phyloP scores from a whole-genome alignment of 2,888 invertebrate species.

The Gisinianus flammeolus region DNA sequence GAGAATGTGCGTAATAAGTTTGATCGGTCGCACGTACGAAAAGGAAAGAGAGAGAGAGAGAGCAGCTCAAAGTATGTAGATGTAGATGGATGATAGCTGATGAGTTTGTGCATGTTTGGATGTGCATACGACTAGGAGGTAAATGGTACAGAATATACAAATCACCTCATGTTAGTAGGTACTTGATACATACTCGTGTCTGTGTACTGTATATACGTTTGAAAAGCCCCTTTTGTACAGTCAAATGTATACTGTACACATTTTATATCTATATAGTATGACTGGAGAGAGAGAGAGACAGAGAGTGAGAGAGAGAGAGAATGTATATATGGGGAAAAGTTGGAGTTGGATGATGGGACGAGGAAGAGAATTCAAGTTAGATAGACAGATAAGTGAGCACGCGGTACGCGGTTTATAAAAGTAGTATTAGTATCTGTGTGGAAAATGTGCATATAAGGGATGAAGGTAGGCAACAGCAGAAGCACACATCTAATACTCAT shows the following conservation, averaged over 20 bases:
- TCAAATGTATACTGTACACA: neutral
- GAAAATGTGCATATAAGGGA: conserved; percentile 3
- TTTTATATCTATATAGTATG: too few relatives aligned
- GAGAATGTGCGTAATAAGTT: too few relatives aligned
- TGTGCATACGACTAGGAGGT: too few relatives aligned
- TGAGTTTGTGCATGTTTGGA: too few relatives aligned
- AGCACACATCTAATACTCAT: neutral
- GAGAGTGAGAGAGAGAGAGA: neutral
- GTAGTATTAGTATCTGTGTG: neutral
- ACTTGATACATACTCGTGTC: neutral
- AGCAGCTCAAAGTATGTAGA: conserved; percentile 9
- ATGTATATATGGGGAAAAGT: neutral
- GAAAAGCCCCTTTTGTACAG: neutral
- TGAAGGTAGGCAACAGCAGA: conserved; percentile 22
- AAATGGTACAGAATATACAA: neutral
- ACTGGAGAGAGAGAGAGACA: too few relatives aligned
- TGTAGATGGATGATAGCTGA: too few relatives aligned
- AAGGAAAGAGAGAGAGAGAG: conserved; percentile 15
- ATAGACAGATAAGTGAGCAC: conserved; percentile 1
- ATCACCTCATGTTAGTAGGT: neutral
- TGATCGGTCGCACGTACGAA: neutral
- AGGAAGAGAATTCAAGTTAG: neutral
- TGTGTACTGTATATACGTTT: neutral
- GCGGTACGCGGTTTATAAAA: conserved; percentile 4
- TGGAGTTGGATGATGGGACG: neutral